A percentile compares a stretch with the other conserved stretches of the same genome.
phyloP scores from a whole-genome alignment of 2,888 invertebrate genomes.

The Ophion obscuratus region DNA sequence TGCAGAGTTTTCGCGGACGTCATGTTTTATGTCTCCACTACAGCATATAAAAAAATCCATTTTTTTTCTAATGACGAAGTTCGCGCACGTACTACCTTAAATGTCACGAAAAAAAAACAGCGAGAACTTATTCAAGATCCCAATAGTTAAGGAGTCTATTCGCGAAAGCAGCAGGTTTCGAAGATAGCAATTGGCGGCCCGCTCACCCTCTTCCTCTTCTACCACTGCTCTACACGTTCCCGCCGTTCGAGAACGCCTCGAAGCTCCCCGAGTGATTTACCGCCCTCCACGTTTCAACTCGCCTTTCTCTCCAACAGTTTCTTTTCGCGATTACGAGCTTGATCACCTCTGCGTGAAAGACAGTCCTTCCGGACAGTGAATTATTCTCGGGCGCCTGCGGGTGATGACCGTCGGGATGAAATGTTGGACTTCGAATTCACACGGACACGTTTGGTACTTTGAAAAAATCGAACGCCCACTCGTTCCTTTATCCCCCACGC shows the following conservation, averaged over 20 bases:
- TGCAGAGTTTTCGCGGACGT: too few species aligned
- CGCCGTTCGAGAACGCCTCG: not conserved
- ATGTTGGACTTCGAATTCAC: not conserved
- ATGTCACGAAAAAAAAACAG: too few species aligned
- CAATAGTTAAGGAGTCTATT: not conserved
- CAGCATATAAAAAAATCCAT: too few species aligned
- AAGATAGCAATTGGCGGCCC: not conserved
- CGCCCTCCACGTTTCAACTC: slow-evolving; percentile 6
- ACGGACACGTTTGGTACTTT: not conserved
- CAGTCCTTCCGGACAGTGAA: slow-evolving; percentile 26
- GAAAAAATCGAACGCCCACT: not conserved
- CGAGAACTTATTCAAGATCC: too few species aligned
- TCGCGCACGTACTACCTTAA: too few species aligned
- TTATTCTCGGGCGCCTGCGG: slow-evolving; percentile 20
- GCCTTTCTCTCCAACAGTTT: slow-evolving; percentile 2
- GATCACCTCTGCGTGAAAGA: not conserved
- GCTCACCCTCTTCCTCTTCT: too few species aligned
- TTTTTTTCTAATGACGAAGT: too few species aligned
- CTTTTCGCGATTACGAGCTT: slow-evolving; percentile 3
- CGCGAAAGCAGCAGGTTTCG: not conserved
- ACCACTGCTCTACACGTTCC: not conserved
- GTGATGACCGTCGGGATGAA: slow-evolving; percentile 17
- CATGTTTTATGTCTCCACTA: too few species aligned
- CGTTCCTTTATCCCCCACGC: not conserved
- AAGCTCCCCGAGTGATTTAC: slow-evolving; percentile 47